These are phyloP conservation scores for Remorina albescens DNA, from an alignment of 2,797 vertebrate genomes.

Conservation along the genomic window DNA sequence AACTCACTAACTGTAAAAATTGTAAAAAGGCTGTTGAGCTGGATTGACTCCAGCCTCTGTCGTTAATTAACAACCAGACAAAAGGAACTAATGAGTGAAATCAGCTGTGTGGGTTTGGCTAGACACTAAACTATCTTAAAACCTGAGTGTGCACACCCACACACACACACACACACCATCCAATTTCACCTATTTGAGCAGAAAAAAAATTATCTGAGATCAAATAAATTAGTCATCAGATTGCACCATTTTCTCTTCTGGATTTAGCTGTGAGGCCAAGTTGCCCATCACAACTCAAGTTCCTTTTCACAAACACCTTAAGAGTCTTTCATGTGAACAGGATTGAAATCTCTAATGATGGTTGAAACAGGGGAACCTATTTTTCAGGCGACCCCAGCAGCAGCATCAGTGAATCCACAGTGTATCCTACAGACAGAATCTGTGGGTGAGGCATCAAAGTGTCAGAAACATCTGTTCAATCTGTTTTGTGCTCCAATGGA, in stretches of 20 bases:
- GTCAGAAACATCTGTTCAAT: constrained; percentile 78
- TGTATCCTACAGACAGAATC: constrained; percentile 40
- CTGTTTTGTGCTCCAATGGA: constrained; percentile 72
- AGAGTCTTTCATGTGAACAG: constrained; percentile 25
- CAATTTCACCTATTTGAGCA: neutral
- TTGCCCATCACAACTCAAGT: too few relatives aligned
- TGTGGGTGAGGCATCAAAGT: constrained; percentile 56
- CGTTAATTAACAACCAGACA: constrained; percentile 40
- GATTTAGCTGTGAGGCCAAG: too few relatives aligned
- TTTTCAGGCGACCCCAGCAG: constrained; percentile 39
- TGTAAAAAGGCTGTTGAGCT: constrained; percentile 4
- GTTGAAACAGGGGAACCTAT: constrained; percentile 32
- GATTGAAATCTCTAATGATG: constrained; percentile 35
- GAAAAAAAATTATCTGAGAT: constrained; percentile 6
- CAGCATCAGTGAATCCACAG: constrained; percentile 38
- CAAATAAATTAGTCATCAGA: neutral
- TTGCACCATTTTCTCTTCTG: too few relatives aligned
- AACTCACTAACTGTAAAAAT: constrained; percentile 10
- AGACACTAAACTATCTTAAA: neutral
- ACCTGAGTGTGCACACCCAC: too few relatives aligned
- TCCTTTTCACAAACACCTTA: neutral
- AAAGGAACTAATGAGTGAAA: constrained; percentile 39
- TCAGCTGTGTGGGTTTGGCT: constrained; percentile 26
- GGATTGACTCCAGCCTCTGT: constrained; percentile 13
- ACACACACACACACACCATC: neutral